Conservation (phyloP, 2,113 vertebrate species). For the Delphinus delphis region DNA sequence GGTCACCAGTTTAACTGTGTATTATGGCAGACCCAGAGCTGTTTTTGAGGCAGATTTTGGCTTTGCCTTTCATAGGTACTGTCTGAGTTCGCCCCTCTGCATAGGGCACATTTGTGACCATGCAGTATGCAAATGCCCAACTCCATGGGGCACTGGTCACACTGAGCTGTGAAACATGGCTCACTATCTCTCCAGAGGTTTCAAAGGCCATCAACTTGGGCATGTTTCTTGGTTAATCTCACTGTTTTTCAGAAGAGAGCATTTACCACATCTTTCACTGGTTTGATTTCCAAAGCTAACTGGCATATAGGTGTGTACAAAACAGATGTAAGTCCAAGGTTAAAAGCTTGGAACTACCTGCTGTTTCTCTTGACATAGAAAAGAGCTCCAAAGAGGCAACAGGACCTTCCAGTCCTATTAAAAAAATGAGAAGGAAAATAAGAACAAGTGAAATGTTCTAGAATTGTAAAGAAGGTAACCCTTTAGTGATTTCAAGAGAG, state of each 20-base stretch:
- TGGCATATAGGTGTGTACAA: not conserved
- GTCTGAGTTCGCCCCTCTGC: not conserved
- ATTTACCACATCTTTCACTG: not conserved
- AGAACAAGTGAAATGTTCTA: not conserved
- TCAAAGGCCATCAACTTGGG: not conserved
- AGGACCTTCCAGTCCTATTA: not conserved
- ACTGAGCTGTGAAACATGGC: not conserved
- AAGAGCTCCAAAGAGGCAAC: not conserved
- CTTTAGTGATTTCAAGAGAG: not conserved
- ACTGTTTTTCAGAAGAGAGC: not conserved
- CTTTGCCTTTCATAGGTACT: not conserved
- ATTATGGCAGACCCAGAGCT: not conserved
- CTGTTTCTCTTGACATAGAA: not conserved
- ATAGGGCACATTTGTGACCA: not conserved
- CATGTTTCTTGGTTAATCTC: not conserved
- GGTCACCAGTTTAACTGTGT: not conserved
- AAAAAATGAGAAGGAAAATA: not conserved
- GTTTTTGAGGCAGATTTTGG: not conserved
- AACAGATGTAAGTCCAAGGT: no score
- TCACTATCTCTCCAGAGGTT: not conserved
- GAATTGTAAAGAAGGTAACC: not conserved
- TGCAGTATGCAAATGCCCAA: accelerated
- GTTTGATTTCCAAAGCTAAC: not conserved
- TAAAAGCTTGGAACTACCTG: not conserved
- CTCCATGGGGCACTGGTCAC: not conserved